Percentiles rank a stretch among this genome's conserved stretches.
Evolutionary conservation across 2,113 vertebrate species (phyloP).

Genomic region (Misgurnus anguillicaudatus): DNA sequence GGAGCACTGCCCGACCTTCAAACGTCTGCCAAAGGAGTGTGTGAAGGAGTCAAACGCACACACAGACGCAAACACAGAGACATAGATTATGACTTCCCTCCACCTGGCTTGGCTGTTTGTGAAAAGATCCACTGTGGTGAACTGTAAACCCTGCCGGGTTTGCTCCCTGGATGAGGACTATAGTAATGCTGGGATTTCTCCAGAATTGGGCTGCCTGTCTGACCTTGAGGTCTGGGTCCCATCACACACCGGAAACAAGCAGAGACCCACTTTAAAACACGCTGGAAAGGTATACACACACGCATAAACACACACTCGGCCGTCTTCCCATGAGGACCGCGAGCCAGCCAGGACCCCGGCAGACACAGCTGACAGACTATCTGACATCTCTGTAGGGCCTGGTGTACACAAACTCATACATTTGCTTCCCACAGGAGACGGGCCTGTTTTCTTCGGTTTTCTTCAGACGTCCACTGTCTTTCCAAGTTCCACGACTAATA

Average conservation of each 20-base stretch:
- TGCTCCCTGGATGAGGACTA: conserved; percentile 9
- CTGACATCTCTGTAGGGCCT: conserved; percentile 7
- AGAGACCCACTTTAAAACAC: conserved; percentile 28
- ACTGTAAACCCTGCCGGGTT: neutral
- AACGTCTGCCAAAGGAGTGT: conserved; percentile 1
- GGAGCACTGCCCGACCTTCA: conserved; percentile 26
- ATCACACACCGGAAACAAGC: conserved; percentile 22
- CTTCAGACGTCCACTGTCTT: neutral
- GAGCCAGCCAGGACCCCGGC: conserved; percentile 20
- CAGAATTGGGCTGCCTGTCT: conserved; percentile 14
- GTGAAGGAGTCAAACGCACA: neutral
- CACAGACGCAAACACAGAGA: neutral
- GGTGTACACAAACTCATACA: conserved; percentile 10
- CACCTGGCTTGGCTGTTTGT: conserved; percentile 37
- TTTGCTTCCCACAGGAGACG: neutral
- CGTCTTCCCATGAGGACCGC: neutral
- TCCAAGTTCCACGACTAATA: conserved; percentile 6
- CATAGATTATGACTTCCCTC: conserved; percentile 34
- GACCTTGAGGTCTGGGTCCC: conserved; percentile 29
- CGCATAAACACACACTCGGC: neutral
- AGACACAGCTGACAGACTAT: conserved; percentile 17
- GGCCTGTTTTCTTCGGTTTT: neutral
- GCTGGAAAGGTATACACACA: conserved; percentile 6
- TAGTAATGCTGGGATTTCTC: conserved; percentile 26
- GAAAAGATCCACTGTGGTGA: conserved; percentile 15